phyloP scores from a whole-genome alignment of 2,888 invertebrate genomes.

The Phalera bucephala region DNA sequence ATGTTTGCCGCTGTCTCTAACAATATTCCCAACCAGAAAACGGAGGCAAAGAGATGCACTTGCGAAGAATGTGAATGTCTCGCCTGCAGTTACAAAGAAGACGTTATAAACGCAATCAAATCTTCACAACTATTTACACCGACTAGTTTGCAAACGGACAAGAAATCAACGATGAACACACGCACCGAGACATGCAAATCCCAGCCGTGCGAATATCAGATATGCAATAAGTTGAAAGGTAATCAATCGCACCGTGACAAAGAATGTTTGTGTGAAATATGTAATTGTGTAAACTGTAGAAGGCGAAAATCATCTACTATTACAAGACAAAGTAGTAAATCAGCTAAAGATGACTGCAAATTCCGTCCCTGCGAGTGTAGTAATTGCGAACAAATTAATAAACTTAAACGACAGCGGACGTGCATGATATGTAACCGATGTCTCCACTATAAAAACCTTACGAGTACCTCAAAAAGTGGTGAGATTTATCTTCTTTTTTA shows the following conservation, averaged over 20 bases:
- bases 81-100: conserved; percentile 32
- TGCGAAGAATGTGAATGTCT: conserved; percentile 49
- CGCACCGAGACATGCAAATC: conserved; percentile 27
- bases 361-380: conserved; percentile 22
- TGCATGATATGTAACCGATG: conserved; percentile 2
- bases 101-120: conserved; percentile 15
- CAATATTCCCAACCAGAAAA: conserved; percentile 17
- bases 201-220: conserved; percentile 32
- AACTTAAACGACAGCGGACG: conserved; percentile 1
- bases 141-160: conserved; percentile 1
- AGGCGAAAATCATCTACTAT: conserved; percentile 5
- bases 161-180: not conserved
- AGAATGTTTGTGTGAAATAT: conserved; percentile 29
- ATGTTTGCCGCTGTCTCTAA: conserved; percentile 40
- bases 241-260: not conserved
- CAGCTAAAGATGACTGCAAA: conserved; percentile 11
- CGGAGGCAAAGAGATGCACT: conserved; percentile 17
- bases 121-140: conserved; percentile 10
- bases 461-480: conserved; percentile 7
- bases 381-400: conserved; percentile 14
- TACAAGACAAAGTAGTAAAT: conserved; percentile 1
- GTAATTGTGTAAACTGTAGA: conserved; percentile 35
- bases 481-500: conserved; percentile 10
- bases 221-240: conserved; percentile 17
- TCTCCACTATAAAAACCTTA: not conserved